Evolutionary conservation across 2,797 vertebrate species (phyloP), one percentile per base, ranked within the genome.

Genomic region (Lerista edwardsae): DNA sequence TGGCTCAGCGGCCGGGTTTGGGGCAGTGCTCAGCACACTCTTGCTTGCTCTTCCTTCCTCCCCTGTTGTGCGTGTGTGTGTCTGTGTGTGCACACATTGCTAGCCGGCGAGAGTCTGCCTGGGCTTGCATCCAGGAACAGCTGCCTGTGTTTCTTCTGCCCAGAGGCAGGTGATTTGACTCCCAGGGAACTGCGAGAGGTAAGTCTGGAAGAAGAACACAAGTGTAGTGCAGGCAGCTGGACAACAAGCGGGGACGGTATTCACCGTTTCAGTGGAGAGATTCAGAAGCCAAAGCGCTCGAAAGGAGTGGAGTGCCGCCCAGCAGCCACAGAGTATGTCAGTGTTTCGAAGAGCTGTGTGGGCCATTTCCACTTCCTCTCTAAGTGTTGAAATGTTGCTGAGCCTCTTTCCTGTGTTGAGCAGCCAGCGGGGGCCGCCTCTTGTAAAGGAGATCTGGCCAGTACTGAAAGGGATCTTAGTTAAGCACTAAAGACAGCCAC

Each of bases 1-100:
- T 87, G 73, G 39, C 82, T 62, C 34, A 41, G 69, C 34, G 44
- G 69, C 82, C 55, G 27, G 34, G 62, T 73, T 72, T 79, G 67
- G 14, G 44, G 44, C 79, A 21, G 14, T 55, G 14, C 51, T n/a
- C 27, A 15, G 29, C 55, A 36, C 34, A 39, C 23, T 27, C 47
- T 27, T 21, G 1, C 34, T 0, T 17, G 1, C 75, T 36, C 75
- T 83, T 83, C 41, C 86, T 68, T 68, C 62, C 75, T 79, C 51
- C 12, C 73, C 44, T n/a, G n/a, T n/a, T n/a, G n/a, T n/a, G n/a
- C n/a, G n/a, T n/a, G n/a, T n/a, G n/a, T n/a, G 31, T 34, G 25
- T n/a, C 36, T 59, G 23, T 78, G 2, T 11, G 23, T 1, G 27
- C 29, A 14, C 47, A 34, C 29, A 57, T 36, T 61, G 51, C 61